Conservation (phyloP, 2,797 vertebrate genomes). For the Sebastes dallii region DNA sequence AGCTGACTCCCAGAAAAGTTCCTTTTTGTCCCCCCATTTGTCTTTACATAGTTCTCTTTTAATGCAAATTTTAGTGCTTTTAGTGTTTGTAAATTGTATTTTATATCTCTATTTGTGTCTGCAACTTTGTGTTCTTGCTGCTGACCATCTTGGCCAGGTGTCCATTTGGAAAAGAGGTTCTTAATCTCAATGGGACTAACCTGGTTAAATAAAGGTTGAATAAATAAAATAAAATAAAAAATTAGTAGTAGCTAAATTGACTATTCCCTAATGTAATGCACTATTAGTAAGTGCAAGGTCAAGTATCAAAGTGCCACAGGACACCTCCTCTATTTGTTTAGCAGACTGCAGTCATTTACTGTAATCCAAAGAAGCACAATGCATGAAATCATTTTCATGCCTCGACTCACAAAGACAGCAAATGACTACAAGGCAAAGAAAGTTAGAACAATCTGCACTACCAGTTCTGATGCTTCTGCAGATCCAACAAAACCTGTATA, state of each 20-base stretch:
- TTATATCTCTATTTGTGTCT: too few relatives aligned
- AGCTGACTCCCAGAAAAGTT: too few relatives aligned
- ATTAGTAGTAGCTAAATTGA: not conserved
- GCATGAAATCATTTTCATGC: not conserved
- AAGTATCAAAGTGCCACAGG: not conserved
- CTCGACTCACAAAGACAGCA: not conserved
- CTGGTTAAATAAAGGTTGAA: too few relatives aligned
- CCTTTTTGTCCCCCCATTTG: too few relatives aligned
- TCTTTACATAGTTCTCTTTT: too few relatives aligned
- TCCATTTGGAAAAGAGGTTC: too few relatives aligned
- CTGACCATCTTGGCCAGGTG: too few relatives aligned
- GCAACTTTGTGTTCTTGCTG: too few relatives aligned
- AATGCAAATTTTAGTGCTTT: too few relatives aligned
- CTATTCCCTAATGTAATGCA: not conserved
- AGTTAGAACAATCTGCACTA: not conserved
- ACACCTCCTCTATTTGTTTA: not conserved
- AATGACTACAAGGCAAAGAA: not conserved
- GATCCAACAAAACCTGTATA: conserved; percentile 61
- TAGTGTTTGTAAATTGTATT: too few relatives aligned
- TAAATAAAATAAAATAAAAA: too few relatives aligned
- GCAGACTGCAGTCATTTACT: not conserved
- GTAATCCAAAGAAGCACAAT: not conserved
- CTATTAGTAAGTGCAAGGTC: not conserved
- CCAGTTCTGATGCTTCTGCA: conserved; percentile 3
- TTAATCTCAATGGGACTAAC: too few relatives aligned